phyloP scores from a whole-genome alignment of 2,888 invertebrate genomes.

The Cheilosia urbana region DNA sequence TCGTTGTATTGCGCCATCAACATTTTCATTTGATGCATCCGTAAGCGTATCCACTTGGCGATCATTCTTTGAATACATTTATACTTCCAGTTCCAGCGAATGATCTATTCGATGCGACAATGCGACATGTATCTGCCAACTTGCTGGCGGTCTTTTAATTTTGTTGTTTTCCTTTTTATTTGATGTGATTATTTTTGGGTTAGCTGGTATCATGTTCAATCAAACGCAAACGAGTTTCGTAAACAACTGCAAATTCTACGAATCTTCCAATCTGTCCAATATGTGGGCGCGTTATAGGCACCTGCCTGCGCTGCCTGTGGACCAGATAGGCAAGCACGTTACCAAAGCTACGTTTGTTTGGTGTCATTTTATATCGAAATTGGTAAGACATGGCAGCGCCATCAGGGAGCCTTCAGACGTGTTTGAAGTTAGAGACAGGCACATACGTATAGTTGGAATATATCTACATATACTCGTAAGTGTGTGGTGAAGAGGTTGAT shows the following conservation, averaged over 20 bases:
- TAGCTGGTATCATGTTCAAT: slow-evolving; percentile 40
- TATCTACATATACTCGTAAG: not conserved
- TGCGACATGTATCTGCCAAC: slow-evolving; percentile 1
- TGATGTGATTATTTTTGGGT: slow-evolving; percentile 52
- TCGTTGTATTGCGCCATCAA: slow-evolving; percentile 33
- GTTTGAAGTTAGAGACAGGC: not conserved
- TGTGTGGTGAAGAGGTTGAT: slow-evolving; percentile 12
- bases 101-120: not conserved
- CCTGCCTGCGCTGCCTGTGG: not conserved
- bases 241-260: slow-evolving; percentile 42
- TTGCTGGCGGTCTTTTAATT: slow-evolving; percentile 4
- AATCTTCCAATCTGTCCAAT: slow-evolving; percentile 50
- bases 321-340: slow-evolving; percentile 8
- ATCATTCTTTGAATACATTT: slow-evolving; percentile 5
- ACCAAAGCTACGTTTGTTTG: not conserved
- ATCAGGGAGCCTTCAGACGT: slow-evolving; percentile 13
- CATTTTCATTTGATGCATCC: slow-evolving; percentile 26
- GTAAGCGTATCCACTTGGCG: slow-evolving; percentile 48
- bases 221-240: slow-evolving; percentile 39
- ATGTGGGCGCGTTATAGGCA: slow-evolving; percentile 47
- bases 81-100: too few relatives aligned
- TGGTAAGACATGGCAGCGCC: not conserved
- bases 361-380: slow-evolving; percentile 14
- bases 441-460: not conserved
- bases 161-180: not conserved